Evolutionary conservation across 2,888 invertebrate genomes (phyloP), one percentile per base, ranked within the genome.

Genomic region (Helicoverpa assulta): DNA sequence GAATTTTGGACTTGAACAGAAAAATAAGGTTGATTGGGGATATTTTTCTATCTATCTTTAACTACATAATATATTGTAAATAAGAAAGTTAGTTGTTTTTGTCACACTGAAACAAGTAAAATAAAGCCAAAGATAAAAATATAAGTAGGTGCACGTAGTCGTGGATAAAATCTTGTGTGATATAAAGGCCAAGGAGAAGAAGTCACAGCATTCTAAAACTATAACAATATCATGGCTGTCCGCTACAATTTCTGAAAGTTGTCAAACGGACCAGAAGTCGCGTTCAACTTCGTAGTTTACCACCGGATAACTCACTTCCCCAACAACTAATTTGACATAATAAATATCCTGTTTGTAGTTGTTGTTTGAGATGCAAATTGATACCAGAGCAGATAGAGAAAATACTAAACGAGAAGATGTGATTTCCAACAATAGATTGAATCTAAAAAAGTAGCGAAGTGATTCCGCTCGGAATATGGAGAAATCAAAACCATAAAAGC

Each of bases 401-500:
- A 54, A 5, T n/a, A 18, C n/a, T 37, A 14, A 40, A 50, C n/a
- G 47, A 47, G 12, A 12, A 40, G 47, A 47, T 47, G 47, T 16
- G 47, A 47, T 47, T 47, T 47, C n/a, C 47, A 16, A 16, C 47
- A n/a, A n/a, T 47, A 47, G 47, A 47, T 16, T 47, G n/a, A 47
- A 47, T 47, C 47, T n/a, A 47, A 43, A 43, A 43, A 40, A 43
- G 43, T 43, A 66, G 47, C 33, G 26, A 33, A 52, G 67, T 21
- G 26, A 37, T 21, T 55, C 19, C 10, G 19, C 19, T 37, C 16
- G 40, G n/a, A 14, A 73, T 73, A 51, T 29, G 55, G 66, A n/a
- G 10, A 8, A 66, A 73, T 40, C 59, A 71, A 72, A 74, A 75
- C 37, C 70, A 60, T 61, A 65, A 65, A 73, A 62, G 55, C 62